Evolutionary conservation across 2,113 vertebrate species (phyloP), one percentile per base, ranked within the genome.

Genomic region (Crotalus viridis): DNA sequence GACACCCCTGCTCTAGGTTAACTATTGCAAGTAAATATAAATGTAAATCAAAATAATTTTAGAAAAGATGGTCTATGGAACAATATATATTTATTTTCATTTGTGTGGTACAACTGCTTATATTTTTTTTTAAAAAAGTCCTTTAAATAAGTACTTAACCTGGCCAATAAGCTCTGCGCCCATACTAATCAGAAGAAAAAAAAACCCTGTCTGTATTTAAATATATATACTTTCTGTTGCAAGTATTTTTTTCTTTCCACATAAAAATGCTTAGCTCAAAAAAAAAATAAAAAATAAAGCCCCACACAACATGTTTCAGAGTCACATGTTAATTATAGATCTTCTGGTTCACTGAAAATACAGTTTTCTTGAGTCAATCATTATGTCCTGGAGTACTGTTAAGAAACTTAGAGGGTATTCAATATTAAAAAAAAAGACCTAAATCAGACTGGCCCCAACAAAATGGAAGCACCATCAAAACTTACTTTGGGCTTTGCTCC

Each of bases 1-100:
- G 48, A 51, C 48, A 51, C 48, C 48, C 48, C 48, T 46, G 88
- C 91, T 96, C 89, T 94, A 92, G 94, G 93, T 95, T 93, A 87
- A 91, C 88, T 93, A 64, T 91, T 92, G 1, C 93, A 94, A 95
- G 96, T 89, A 54, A 61, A 85, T 1, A 48, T 92, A 96, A 96
- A 88, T 89, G 93, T 93, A 59, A 85, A 90, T 48, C 54, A 22
- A 57, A 85, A 91, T n/a, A 89, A 91, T 87, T 94, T 93, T 93
- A 59, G 93, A 55, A 89, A 74, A 51, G 24, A 56, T 28, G 13
- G n/a, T n/a, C 17, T 85, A 81, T 24, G 13, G 81, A 19, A 69
- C 0, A 89, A 48, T 39, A 69, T 74, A 33, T 52, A 54, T 94
- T 46, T 56, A 86, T 54, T 90, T 93, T 12, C 91, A 89, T 92